Base-by-base conservation (phyloP, 1,140 invertebrate genomes). In the Drosophila gunungcola region DNA sequence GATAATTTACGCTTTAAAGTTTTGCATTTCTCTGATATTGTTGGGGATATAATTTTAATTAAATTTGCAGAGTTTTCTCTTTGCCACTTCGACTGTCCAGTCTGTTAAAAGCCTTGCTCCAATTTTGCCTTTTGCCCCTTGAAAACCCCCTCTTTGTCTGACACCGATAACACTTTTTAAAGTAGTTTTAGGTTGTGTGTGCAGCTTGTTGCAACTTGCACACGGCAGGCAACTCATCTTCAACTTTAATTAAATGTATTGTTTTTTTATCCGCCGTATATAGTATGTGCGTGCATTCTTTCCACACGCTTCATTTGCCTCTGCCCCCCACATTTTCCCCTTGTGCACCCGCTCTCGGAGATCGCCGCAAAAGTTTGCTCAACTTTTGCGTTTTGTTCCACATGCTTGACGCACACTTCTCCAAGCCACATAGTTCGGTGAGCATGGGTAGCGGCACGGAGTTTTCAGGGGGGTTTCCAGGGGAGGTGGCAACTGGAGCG, bases 171-270 rank as follows among this genome's bases (percentile, higher is more conserved):
- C 83, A 76, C 75, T 82, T 86, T 86, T 86, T 68, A 69, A 79
- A 85, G 84, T 82, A 67, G 65, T 86, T 88, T 88, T 55, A 41
- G 64, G 54, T 75, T 58, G 62, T 57, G 62, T 57, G 69, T 62
- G 78, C 60, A 25, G 45, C 56, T 25, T 68, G 45, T 70, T 65
- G 52, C 64, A 58, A 62, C 64, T 76, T 80, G 58, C 70, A 64
- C 69, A 69, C 74, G 68, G 43, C 41, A 16, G 6, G 70, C 70
- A 86, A 86, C 83, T 86, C 76, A 86, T 86, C 83, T 83, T 86
- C 78, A 86, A 86, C 70, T 86, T 88, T 86, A 86, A 86, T 86
- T 86, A 86, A 86, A 86, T 86, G 83, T 88, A 86, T 86, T 86
- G 83, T 88, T 88, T 86, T 85, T 88, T 82, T 52, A 78, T 57